These are phyloP conservation scores for Archips crataeganus DNA, from an alignment of 2,888 invertebrate genomes.

Conservation along the genomic window DNA sequence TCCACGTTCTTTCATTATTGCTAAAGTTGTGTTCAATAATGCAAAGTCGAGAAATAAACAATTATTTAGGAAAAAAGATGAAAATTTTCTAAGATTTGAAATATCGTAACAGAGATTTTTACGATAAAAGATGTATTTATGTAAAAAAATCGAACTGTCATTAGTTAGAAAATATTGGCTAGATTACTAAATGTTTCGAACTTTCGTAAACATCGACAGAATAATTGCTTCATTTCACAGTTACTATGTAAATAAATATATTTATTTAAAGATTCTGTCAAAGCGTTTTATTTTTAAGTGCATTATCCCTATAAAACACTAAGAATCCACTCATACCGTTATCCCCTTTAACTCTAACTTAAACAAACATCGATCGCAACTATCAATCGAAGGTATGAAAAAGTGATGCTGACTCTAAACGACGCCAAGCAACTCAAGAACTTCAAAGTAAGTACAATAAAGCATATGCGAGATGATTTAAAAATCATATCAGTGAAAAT, in stretches of 20 bases:
- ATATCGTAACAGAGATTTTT: conserved; percentile 68
- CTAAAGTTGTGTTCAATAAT: conserved; percentile 45
- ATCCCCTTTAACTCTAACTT: too few species aligned
- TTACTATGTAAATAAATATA: conserved; percentile 85
- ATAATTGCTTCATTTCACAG: conserved; percentile 75
- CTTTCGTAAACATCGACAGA: conserved; percentile 77
- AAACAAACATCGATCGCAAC: too few species aligned
- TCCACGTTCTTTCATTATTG: conserved; percentile 44
- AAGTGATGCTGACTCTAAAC: too few species aligned
- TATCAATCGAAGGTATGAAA: too few species aligned
- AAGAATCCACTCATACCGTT: too few species aligned
- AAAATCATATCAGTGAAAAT: too few species aligned
- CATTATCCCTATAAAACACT: not conserved
- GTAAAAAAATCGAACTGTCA: conserved; percentile 65
- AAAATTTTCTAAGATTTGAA: conserved; percentile 61
- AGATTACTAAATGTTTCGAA: conserved; percentile 59
- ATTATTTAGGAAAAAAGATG: conserved; percentile 50
- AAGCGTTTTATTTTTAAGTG: conserved; percentile 62
- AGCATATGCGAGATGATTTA: too few species aligned
- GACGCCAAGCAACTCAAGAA: too few species aligned
- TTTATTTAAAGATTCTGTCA: conserved; percentile 80
- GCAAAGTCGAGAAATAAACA: conserved; percentile 33
- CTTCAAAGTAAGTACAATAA: too few species aligned
- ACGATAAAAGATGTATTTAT: conserved; percentile 79
- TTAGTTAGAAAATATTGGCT: conserved; percentile 55